A percentile compares a stretch with the other conserved stretches of the same genome.
Evolutionary conservation across 1,140 invertebrate genomes (phyloP).

Genomic region (Hylyphantes graminicola): DNA sequence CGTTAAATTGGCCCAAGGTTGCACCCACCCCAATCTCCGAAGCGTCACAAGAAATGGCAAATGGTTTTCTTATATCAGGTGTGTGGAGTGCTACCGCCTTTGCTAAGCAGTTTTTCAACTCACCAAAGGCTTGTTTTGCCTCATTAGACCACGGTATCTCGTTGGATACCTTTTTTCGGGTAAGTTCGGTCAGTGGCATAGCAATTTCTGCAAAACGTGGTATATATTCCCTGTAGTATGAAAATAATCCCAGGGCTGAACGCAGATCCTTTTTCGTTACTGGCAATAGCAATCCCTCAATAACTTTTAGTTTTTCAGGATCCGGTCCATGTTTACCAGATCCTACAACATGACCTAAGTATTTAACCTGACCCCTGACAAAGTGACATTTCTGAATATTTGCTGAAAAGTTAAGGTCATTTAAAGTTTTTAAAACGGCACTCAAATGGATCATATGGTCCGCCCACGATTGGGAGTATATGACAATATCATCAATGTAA

Average conservation of each 20-base stretch:
- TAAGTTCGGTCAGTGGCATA: neutral
- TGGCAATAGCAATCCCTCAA: slow-evolving; percentile 62
- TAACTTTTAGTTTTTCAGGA: slow-evolving; percentile 65
- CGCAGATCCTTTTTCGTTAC: slow-evolving; percentile 13
- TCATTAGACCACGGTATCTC: slow-evolving; percentile 3
- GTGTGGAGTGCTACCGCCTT: neutral
- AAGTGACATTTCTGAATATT: slow-evolving; percentile 66
- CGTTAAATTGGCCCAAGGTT: neutral
- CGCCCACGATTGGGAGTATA: neutral
- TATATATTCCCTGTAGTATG: neutral
- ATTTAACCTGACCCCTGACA: slow-evolving; percentile 61
- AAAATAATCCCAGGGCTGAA: neutral
- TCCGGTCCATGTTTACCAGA: slow-evolving; percentile 65
- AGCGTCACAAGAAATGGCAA: neutral
- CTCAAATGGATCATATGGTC: slow-evolving; percentile 46
- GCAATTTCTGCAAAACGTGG: neutral
- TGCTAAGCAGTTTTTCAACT: neutral
- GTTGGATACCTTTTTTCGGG: neutral
- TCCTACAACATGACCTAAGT: slow-evolving; percentile 66
- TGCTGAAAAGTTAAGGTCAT: slow-evolving; percentile 58
- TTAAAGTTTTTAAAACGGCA: slow-evolving; percentile 61
- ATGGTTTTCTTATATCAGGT: neutral
- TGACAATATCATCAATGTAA: neutral
- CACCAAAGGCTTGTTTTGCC: neutral
- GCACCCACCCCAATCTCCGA: neutral